Base-by-base conservation (phyloP, 2,797 vertebrate genomes). In the Spheniscus humboldti region DNA sequence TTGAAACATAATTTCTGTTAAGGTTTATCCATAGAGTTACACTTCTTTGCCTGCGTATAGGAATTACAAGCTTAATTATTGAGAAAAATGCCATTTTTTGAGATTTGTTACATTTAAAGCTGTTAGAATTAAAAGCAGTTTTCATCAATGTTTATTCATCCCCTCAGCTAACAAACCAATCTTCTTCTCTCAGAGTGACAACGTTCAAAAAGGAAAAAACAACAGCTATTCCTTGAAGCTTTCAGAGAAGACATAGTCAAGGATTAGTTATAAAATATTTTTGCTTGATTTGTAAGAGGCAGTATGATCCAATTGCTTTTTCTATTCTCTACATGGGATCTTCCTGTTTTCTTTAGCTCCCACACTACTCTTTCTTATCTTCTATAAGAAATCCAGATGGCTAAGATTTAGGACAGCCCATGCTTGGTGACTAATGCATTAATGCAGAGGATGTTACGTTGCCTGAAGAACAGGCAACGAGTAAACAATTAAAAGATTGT, bases 271-370 rank as follows among this genome's bases (percentile, higher is more conserved):
- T 50, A 68, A 92, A 86, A 79, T 59, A 47, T 47, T 92, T 88
- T 68, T 91, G 10, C 41, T 87, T 86, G 45, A 59, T 95, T 89
- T 94, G 55, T 82, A 79, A 71, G 18, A 80, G 13, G n/a, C 24
- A 85, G 52, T 53, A n/a, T 75, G 59, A 74, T 91, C 69, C 50
- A 95, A 69, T 19, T 53, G 62, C 53, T 92, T 95, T 95, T 94
- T 88, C 30, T 91, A 7, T 66, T 80, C 48, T 78, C 60, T 67
- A 31, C 81, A 83, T 53, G 86, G 75, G 75, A 86, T 88, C 78
- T 96, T 97, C 94, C 94, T 96, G 93, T 97, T 97, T 97, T 91
- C 80, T 92, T 84, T 86, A 82, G 84, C 74, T 95, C 86, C 75
- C 84, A 90, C 53, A 90, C 30, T 67, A 37, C 19, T 33, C 45